Evolutionary conservation across 1,140 invertebrate genomes (phyloP), one percentile per base, ranked within the genome.

Genomic region (Probaryconus sp.): DNA sequence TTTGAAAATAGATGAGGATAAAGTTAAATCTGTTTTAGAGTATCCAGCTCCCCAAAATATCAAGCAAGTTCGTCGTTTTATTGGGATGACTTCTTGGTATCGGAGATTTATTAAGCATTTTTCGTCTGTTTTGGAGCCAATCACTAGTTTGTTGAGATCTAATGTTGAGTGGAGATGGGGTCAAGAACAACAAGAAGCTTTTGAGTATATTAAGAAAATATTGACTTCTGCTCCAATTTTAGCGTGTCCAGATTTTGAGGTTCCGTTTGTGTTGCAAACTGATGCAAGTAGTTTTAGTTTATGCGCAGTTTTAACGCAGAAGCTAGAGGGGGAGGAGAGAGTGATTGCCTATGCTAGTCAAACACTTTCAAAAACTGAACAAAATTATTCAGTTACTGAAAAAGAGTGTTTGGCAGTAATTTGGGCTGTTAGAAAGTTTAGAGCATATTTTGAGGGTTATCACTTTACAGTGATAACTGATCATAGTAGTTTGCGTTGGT

Each of bases 61-160:
- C n/a, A 2, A 80, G 7, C 7, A 24, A 7, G 3, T 24, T 4
- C 21, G 21, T 28, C 51, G 83, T 31, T 89, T 90, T 55, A 65
- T 88, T 7, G 89, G 88, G 0, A 82, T 89, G 48, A 77, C 83
- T 1, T 78, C 78, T 0, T 89, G 85, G 69, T 88, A 88, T 61
- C 48, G 83, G 4, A n/a, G n/a, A n/a, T n/a, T n/a, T n/a, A n/a
- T n/a, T n/a, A n/a, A n/a, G n/a, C n/a, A n/a, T n/a, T n/a, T 89
- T 64, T 73, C 87, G 0, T 56, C 76, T 1, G 40, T 85, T 1
- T 75, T 85, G 13, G 50, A 71, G 13, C 87, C 88, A 0, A 37
- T 88, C 5, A 79, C 61, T n/a, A 40, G 9, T 5, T 48, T 48
- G 16, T 14, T 42, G 1, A 13, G 56, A 18, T 75, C 81, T 38